Base-by-base conservation (phyloP, 2,113 vertebrate genomes). In the Centrocercus urophasianus region DNA sequence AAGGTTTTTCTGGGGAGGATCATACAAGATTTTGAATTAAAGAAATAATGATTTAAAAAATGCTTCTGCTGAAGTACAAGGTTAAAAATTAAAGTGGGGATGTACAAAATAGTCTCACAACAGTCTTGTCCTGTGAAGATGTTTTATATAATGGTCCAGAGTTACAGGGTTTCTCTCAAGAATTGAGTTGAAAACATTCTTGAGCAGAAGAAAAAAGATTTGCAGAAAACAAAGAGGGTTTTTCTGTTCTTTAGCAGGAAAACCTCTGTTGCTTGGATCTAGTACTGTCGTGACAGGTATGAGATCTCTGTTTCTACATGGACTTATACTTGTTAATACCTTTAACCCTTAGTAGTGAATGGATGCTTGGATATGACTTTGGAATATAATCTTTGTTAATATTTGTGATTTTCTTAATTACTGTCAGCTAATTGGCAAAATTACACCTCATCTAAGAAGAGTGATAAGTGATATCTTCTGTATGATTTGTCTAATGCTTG, bases 1-100 rank as follows among this genome's bases (percentile, higher is more conserved):
- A 88, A 95, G 91, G 60, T 80, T 90, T 90, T 96, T 75, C 79
- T 60, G 48, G 32, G 59, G 65, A 93, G 22, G 38, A 73, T 87
- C 52, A 52, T 82, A 42, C 21, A 84, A 89, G 32, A 32, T 5
- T 45, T 73, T 38, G 66, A 72, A 93, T 93, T 86, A 81, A 94
- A 95, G 89, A 77, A 77, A 83, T 61, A 70, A 17, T 78, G 74
- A 84, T 77, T 22, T 83, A 32, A 83, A 93, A 87, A 85, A 52
- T 7, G 38, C 3, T 56, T 54, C 80, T 76, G 32, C 59, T 84
- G 30, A 90, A 93, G 74, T 65, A 73, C 32, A 86, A 34, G 13
- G 86, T 92, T 70, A 76, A 91, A 87, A 32, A 79, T 27, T 87
- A 45, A 72, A 90, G 86, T 59, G 13, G 13, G 3, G 63, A 25